Conservation (phyloP, 2,797 vertebrate genomes). For the Acanthurus leucopareius region DNA sequence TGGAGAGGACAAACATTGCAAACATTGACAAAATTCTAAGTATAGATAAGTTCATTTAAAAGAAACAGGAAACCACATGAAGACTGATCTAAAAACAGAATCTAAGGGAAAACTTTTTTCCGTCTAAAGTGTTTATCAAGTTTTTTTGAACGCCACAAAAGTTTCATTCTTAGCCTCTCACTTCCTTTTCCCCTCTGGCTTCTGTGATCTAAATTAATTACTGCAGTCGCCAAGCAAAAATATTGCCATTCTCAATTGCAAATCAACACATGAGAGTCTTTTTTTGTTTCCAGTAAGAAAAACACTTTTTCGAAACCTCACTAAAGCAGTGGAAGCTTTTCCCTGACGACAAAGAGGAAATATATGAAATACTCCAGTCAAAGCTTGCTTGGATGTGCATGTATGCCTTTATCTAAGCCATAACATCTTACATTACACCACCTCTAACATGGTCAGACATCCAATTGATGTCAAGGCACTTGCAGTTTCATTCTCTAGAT, state of each 20-base stretch:
- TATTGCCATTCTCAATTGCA: conserved; percentile 6
- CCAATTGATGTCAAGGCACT: conserved; percentile 12
- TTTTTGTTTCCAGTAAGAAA: conserved; percentile 4
- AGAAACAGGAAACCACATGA: conserved; percentile 30
- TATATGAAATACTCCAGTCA: conserved; percentile 10
- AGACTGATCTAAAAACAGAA: conserved; percentile 16
- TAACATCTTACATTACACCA: conserved; percentile 22
- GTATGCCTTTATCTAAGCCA: conserved; percentile 15
- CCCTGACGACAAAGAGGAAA: conserved; percentile 8
- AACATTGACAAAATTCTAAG: conserved; percentile 36
- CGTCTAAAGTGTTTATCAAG: neutral
- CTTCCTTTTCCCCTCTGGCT: conserved; percentile 7
- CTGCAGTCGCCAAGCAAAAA: neutral
- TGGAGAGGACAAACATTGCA: conserved; percentile 18
- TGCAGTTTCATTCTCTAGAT: conserved; percentile 30
- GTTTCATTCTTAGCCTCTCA: conserved; percentile 17
- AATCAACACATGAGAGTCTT: neutral
- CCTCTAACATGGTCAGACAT: conserved; percentile 30
- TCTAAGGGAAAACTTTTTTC: conserved; percentile 3
- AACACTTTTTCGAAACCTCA: neutral
- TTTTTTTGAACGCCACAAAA: conserved; percentile 31
- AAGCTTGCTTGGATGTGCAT: neutral
- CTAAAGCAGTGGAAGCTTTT: conserved; percentile 17
- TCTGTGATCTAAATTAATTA: conserved; percentile 42
- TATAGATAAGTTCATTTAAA: conserved; percentile 35